Evolutionary conservation across 2,113 vertebrate species (phyloP), one percentile per base, ranked within the genome.

Genomic region (Vombatus ursinus): DNA sequence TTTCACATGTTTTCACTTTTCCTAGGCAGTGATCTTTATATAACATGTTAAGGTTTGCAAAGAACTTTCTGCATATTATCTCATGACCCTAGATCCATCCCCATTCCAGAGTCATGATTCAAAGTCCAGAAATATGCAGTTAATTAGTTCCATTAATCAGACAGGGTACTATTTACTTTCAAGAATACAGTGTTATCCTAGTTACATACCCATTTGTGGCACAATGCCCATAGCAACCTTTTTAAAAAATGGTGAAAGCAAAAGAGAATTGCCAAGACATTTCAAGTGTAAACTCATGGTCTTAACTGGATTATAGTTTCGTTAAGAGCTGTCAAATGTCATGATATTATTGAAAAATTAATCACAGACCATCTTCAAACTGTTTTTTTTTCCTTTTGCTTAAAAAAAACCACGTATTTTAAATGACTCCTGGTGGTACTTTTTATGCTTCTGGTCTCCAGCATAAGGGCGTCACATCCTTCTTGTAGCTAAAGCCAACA

Each of bases 321-420:
- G 26, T 90, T 52, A 84, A 91, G 57, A 50, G 26, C 48, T 48
- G 23, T 48, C 28, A 90, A 28, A 61, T 54, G 4, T 26, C 26
- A 44, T 49, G 11, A 31, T 44, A 31, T 91, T 44, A 51, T 28
- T 51, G 9, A 92, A 23, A 4, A 53, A 84, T 50, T 16, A 84
- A 44, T 12, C 92, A 24, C 12, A 92, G 28, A 47, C 68, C 37
- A 47, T 31, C 68, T 50, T 49, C 31, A 90, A 52, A 47, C 4
- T 50, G 52, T 23, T 96, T 94, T 95, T 95, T 28, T 91, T 90
- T 47, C 8, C 24, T 95, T n/a, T 11, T n/a, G 84, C 96, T 95
- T 77, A 37, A 90, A 93, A 57, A 31, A 61, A 61, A 3, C 2
- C 28, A 50, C 23, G 0, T 11, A 28, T 44, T 52, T 92, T 93